Base-by-base conservation (phyloP, 2,113 vertebrate species). In the Poeciliopsis prolifica region DNA sequence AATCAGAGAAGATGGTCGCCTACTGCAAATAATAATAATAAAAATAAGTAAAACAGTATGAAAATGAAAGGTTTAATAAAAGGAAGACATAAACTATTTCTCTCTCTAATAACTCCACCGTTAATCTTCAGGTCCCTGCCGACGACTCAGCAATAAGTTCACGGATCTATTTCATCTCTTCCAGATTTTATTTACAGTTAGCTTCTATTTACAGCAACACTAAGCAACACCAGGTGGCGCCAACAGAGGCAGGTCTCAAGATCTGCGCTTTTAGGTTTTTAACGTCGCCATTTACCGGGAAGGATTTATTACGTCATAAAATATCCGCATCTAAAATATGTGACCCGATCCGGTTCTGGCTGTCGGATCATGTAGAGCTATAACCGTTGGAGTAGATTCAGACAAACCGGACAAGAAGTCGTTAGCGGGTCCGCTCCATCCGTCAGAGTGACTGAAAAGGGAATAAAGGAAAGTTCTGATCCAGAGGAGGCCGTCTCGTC, bases 141-240 rank as follows among this genome's bases (percentile, higher is more conserved):
- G 58, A 77, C 44, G 17, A 48, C 15, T 48, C 44, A 48, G 44
- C 14, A 33, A 44, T 74, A 68, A 65, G 70, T 68, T 31, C 73
- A 22, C 65, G 12, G 75, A 42, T 84, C 75, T 76, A 69, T 68
- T 60, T 63, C 1, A 66, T 79, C 77, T 74, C 5, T 67, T 74
- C 61, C 37, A 75, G 80, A 69, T 77, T 74, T 72, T 86, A 88
- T 81, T n/a, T 86, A 86, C 79, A 84, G 71, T 72, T 73, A 28
- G 44, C 70, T 74, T 42, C 6, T 29, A 72, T 75, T 1, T 70
- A 85, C 79, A 80, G 67, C 72, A 9, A 68, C 74, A 4, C 3
- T 2, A 11, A 69, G 28, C 24, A 14, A 62, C 61, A 17, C n/a
- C 51, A 58, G 22, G 51, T 10, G 24, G 51, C 51, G 22, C 51